Base-by-base conservation (phyloP, 2,888 invertebrate genomes). In the Mycalesis mineus region DNA sequence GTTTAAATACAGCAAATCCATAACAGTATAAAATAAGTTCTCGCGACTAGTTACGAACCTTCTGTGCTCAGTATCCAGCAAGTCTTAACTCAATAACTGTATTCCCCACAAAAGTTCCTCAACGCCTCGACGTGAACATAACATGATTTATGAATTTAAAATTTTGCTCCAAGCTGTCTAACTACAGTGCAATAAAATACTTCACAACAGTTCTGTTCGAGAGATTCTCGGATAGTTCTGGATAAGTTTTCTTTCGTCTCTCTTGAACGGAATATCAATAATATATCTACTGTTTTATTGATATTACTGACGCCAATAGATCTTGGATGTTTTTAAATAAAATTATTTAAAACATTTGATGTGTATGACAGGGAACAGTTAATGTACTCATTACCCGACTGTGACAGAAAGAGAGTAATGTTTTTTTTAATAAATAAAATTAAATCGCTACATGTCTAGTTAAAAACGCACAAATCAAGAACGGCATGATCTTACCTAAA, bases 141-240 rank as follows among this genome's bases (percentile, higher is more conserved):
- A 61, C 61, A 65, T 63, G 63, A 63, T 62, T 65, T 63, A 65
- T 61, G 62, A 63, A 63, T 61, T 63, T 59, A 63, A 63, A 63
- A 61, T 59, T 63, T 63, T 59, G 57, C 62, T 62, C 53, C 52
- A 62, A 50, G 57, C 60, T 62, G 62, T 62, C 60, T 62, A 60
- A 57, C 55, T 62, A 62, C 45, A 48, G 55, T 51, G 60, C 57
- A 60, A 62, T 62, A 60, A 62, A 62, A 62, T 62, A 60, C 55
- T 60, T 57, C 53, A 40, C 52, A 57, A 49, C 49, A 57, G 40
- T 55, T 56, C 55, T 56, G 52, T 40, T 51, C 47, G 29, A 48
- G 51, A 55, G 51, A 39, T 33, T 51, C 48, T 37, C 37, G 36
- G 47, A 51, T 55, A 61, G 47, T 57, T 60, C 48, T 39, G 39